Conservation (phyloP, 2,888 invertebrate species). For the Drosophila mimetica region DNA sequence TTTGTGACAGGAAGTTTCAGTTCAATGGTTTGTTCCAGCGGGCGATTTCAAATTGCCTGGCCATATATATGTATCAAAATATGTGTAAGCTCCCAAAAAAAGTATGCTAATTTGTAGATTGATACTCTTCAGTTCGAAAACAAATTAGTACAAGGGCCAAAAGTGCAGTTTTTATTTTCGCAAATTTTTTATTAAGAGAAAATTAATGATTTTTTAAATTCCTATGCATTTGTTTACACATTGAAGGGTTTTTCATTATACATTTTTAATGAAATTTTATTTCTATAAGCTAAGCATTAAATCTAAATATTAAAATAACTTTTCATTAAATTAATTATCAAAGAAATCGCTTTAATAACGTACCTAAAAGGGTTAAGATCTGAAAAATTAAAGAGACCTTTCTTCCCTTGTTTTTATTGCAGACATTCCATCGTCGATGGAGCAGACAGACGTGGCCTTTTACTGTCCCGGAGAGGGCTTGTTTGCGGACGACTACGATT, state of each 20-base stretch:
- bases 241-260: too few species aligned
- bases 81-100: background rate
- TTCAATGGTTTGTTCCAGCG: constrained; percentile 77
- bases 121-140: constrained; percentile 8
- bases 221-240: background rate
- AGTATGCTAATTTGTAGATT: constrained; percentile 20
- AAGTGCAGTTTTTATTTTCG: background rate
- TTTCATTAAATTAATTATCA: too few species aligned
- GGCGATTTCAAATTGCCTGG: constrained; percentile 62
- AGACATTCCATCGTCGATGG: constrained; percentile 61
- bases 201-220: background rate
- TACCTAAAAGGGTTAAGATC: background rate
- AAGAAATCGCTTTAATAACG: background rate
- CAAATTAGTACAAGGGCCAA: background rate
- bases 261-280: too few species aligned
- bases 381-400: constrained; percentile 24
- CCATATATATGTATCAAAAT: background rate
- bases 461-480: constrained; percentile 89
- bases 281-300: too few species aligned
- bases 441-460: constrained; percentile 79
- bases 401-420: constrained; percentile 53
- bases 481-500: constrained; percentile 89
- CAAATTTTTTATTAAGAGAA: background rate
- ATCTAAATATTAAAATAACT: too few species aligned
- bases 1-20: constrained; percentile 78